Percentiles rank a stretch among this genome's conserved stretches.
phyloP scores from a whole-genome alignment of 2,797 vertebrate genomes.

The Spinibarbus caldwelli region DNA sequence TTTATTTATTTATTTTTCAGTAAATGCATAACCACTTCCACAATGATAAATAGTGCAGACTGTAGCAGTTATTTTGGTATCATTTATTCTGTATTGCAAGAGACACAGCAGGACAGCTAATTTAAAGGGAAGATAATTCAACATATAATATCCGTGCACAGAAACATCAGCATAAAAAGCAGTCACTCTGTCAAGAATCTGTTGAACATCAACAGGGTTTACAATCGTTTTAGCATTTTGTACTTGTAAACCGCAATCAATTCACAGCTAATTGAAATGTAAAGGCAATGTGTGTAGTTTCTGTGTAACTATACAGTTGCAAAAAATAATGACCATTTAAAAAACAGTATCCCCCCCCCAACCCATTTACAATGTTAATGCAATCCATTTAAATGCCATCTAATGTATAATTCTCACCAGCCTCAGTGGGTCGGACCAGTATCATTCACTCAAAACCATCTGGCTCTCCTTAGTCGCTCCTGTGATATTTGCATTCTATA shows the following conservation, averaged over 20 bases:
- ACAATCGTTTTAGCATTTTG: slow-evolving; percentile 28
- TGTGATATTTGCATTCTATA: neutral
- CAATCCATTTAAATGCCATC: neutral
- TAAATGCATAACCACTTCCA: neutral
- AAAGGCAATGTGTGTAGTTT: neutral
- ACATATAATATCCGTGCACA: slow-evolving; percentile 1
- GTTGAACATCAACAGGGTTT: slow-evolving; percentile 37
- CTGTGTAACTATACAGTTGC: neutral
- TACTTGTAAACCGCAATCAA: slow-evolving; percentile 38
- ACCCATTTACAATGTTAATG: neutral
- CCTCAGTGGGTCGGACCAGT: neutral
- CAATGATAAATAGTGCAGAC: slow-evolving; percentile 2
- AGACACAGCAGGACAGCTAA: slow-evolving; percentile 20
- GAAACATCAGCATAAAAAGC: slow-evolving; percentile 39
- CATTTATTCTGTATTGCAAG: slow-evolving; percentile 5
- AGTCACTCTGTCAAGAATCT: slow-evolving; percentile 34
- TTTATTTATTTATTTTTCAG: neutral
- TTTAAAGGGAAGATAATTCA: slow-evolving; percentile 35
- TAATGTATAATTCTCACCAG: neutral
- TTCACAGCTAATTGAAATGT: slow-evolving; percentile 35
- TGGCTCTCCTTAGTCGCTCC: neutral
- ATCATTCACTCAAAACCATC: neutral
- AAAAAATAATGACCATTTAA: neutral
- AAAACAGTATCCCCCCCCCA: too few relatives aligned
- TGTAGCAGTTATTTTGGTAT: neutral